Evolutionary conservation across 2,888 invertebrate species (phyloP).

Genomic region (Cybosia mesomella): DNA sequence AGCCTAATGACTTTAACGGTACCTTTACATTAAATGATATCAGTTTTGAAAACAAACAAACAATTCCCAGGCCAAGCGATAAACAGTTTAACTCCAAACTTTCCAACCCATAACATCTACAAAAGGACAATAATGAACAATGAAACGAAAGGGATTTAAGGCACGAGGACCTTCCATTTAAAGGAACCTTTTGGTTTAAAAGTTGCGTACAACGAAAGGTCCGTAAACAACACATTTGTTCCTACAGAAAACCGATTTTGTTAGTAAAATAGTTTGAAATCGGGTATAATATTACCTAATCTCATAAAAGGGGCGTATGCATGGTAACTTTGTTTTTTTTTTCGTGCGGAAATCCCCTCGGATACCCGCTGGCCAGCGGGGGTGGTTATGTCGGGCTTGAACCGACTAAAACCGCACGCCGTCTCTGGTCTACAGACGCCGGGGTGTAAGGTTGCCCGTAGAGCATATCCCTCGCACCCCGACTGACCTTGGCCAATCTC

Average conservation of each 20-base stretch:
- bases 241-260: neutral
- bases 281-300: no score
- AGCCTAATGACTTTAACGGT: neutral
- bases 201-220: constrained; percentile 8
- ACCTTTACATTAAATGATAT: neutral
- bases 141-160: neutral
- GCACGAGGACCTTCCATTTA: no score
- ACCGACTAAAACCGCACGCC: no score
- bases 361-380: no score
- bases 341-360: no score
- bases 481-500: no score
- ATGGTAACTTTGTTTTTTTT: no score
- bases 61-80: neutral
- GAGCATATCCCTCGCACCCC: no score
- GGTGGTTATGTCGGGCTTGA: no score
- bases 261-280: neutral
- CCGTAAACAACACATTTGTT: neutral
- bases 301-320: no score
- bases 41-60: neutral
- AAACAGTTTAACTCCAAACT: neutral
- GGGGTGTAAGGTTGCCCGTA: no score
- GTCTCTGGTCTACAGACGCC: no score
- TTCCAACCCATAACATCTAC: neutral
- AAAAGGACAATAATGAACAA: neutral
- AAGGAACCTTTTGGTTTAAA: constrained; percentile 4